Base-by-base conservation (phyloP, 2,888 invertebrate genomes). In the Eurytoma californica region DNA sequence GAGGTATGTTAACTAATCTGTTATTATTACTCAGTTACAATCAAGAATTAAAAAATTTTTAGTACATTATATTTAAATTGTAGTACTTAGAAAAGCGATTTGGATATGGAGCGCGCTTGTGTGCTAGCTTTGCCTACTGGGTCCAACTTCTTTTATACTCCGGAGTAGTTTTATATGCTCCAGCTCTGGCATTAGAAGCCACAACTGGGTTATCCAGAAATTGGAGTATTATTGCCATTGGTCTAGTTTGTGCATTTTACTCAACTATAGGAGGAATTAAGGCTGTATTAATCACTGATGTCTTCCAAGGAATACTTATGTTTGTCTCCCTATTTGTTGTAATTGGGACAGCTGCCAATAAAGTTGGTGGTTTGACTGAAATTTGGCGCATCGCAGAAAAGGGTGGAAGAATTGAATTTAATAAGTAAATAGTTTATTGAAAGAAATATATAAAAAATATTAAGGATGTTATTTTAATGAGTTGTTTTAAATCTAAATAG, bases 81-180 rank as follows among this genome's bases (percentile, higher is more conserved):
- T 90, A 95, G 94, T 98, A 98, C 89, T 92, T 98, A 86, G 97
- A 98, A 89, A 91, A 93, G 85, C 92, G 98, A 82, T 98, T 98
- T 88, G 96, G 97, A 3, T 92, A 93, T 82, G 91, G 91, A 5
- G 93, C 97, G 39, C 92, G 98, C 85, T 90, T 95, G 82, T 90
- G 94, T 24, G 97, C 97, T 0, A 97, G 97, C 3, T 86, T 97
- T 72, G 94, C 95, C 0, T 98, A 97, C 87, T 95, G 96, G 73
- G 86, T 97, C 60, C 98, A 98, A 91, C 96, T 97, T 95, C 93
- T 97, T 84, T 91, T 97, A 24, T 97, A 97, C 85, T 96, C 96
- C 92, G 96, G 97, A 0, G 95, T 98, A 84, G 98, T 97, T 20
- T 91, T 98, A 12, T 98, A 97, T 89, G 98, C 98, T 0, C 98